These are phyloP conservation scores for Dolichomitus sp. DNA, from an alignment of 2,888 invertebrate species.

Conservation along the genomic window DNA sequence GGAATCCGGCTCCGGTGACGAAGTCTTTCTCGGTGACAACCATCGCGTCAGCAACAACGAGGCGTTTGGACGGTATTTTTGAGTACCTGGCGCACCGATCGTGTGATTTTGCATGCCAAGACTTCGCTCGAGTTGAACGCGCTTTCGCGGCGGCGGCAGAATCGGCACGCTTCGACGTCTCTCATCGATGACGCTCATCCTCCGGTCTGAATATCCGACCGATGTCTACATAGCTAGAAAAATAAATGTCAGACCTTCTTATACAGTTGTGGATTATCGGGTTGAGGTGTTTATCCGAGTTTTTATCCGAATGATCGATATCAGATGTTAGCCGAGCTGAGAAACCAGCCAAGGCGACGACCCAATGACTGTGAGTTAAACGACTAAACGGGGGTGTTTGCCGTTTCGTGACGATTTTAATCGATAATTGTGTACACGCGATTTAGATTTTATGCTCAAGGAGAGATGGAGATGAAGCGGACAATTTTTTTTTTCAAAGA, in stretches of 20 bases:
- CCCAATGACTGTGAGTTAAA: background rate
- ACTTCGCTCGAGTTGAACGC: conserved; percentile 78
- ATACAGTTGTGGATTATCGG: background rate
- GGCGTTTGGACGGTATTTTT: conserved; percentile 68
- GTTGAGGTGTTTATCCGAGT: background rate
- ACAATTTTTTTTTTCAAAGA: background rate
- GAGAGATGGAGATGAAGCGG: background rate
- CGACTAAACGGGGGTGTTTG: conserved; percentile 4
- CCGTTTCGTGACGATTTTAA: background rate
- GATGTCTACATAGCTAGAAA: conserved; percentile 50
- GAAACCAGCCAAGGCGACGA: background rate
- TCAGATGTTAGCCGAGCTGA: background rate
- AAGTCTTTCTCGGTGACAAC: conserved; percentile 69
- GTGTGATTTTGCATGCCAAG: conserved; percentile 78
- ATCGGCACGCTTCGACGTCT: conserved; percentile 68
- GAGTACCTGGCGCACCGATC: conserved; percentile 65
- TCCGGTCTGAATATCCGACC: conserved; percentile 17
- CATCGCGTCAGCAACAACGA: conserved; percentile 77
- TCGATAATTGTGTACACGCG: conserved; percentile 15
- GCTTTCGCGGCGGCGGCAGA: conserved; percentile 72
- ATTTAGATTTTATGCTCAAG: background rate
- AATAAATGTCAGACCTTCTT: conserved; percentile 8
- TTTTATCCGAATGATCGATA: conserved; percentile 19
- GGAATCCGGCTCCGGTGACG: conserved; percentile 63
- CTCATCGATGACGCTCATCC: conserved; percentile 57